Conservation (phyloP, 2,113 vertebrate genomes). For the Podarcis raffonei region DNA sequence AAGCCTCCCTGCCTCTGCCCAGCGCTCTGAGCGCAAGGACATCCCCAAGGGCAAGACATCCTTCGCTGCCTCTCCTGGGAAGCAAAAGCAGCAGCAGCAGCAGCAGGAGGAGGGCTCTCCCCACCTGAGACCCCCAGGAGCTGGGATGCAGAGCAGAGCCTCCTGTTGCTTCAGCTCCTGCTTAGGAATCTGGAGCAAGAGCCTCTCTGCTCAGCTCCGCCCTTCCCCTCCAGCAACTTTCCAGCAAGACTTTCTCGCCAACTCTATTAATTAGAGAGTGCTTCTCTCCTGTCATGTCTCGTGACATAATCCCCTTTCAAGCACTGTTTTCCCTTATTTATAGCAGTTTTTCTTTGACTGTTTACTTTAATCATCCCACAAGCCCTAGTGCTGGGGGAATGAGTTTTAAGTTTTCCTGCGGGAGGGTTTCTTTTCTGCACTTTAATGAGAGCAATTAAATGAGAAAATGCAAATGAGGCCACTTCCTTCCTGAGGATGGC, state of each 20-base stretch:
- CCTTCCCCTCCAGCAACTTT: not conserved
- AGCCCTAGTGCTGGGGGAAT: not conserved
- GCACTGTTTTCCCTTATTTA: not conserved
- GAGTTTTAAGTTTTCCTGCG: slow-evolving; percentile 32
- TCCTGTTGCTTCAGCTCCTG: not conserved
- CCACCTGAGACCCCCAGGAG: not conserved
- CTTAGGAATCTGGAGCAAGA: not conserved
- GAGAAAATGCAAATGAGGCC: not conserved
- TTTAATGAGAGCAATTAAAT: slow-evolving; percentile 50
- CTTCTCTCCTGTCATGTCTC: not conserved
- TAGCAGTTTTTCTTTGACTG: slow-evolving; percentile 16
- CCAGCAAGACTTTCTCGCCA: not conserved
- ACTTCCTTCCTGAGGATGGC: slow-evolving; percentile 23
- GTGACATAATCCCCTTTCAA: not conserved
- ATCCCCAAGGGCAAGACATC: not conserved
- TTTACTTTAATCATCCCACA: slow-evolving; percentile 36
- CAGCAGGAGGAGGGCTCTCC: not conserved
- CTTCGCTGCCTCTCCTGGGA: not conserved
- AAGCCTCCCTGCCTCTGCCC: not conserved
- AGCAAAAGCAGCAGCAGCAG: not conserved
- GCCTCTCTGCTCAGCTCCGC: not conserved
- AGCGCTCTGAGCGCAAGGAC: not conserved
- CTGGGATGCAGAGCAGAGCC: not conserved
- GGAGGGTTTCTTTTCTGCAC: not conserved
- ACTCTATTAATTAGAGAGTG: slow-evolving; percentile 13